Evolutionary conservation across 2,888 invertebrate species (phyloP), one percentile per base, ranked within the genome.

Genomic region (Busseola fusca): DNA sequence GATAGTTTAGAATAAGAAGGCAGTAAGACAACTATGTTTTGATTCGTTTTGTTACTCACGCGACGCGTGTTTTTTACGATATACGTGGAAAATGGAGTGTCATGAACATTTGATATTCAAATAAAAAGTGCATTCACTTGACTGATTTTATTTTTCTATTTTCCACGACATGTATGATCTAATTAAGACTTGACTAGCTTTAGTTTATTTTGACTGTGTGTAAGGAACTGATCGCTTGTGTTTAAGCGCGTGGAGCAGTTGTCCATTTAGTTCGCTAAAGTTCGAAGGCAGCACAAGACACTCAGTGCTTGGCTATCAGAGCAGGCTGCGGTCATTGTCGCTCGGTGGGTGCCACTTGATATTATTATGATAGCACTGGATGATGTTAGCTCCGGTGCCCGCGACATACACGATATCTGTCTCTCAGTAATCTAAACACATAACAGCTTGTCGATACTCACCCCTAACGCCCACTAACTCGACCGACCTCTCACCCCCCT

Each of bases 81-180:
- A 82, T 85, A 84, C 90, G 93, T 93, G 93, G 93, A 93, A 91
- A 92, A 92, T 91, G 90, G 89, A 91, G 78, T 89, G 86, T 81
- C 85, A 85, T 90, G 84, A 85, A 84, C 57, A 85, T 87, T 84
- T 84, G 82, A 84, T 80, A 82, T 86, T 84, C 84, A 91, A 91
- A 92, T 92, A 92, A 74, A 72, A 90, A 86, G 81, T 89, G 87
- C 86, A 87, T 86, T 87, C 88, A 85, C 86, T 87, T 83, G 86
- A 87, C 87, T 88, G 81, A 90, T 87, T 88, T 89, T 90, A 91
- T 88, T 91, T 91, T 93, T 94, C 88, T 93, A 89, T 94, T 94
- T 93, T 92, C 94, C 93, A 94, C 92, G 91, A 84, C 72, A 30
- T 72, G 67, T 81, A 76, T 74, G 77, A 81, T 82, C 77, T 78